Percentiles rank a stretch among this genome's conserved stretches.
These are phyloP conservation scores for Stylophora pistillata DNA, from an alignment of 64 coral and sea anemone species.

Conservation along the genomic window DNA sequence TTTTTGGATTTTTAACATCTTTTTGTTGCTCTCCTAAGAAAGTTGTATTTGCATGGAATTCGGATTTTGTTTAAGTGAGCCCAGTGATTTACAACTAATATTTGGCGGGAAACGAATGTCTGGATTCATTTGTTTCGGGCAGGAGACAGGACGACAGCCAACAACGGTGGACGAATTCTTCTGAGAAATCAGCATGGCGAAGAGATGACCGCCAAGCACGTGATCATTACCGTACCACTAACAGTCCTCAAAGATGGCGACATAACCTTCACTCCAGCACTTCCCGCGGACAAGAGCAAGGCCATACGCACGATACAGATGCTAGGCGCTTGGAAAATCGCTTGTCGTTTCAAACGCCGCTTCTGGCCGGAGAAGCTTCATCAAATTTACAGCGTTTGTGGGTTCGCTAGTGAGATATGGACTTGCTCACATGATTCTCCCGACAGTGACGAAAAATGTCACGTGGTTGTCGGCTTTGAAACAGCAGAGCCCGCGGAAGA, in stretches of 20 bases:
- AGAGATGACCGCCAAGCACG: constrained; percentile 43
- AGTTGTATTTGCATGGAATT: no score
- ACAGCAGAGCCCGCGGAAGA: constrained; percentile 68
- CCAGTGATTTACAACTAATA: no score
- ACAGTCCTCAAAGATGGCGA: constrained; percentile 58
- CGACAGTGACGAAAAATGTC: constrained; percentile 60
- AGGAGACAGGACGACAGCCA: not conserved
- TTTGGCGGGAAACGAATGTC: no score
- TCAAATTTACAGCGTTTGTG: constrained; percentile 18
- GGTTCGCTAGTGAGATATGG: constrained; percentile 81
- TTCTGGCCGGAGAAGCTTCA: constrained; percentile 28
- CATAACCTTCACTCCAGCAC: not conserved
- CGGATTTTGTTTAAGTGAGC: not conserved
- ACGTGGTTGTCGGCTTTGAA: constrained; percentile 82
- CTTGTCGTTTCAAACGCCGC: not conserved
- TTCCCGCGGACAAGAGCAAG: not conserved
- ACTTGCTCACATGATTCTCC: constrained; percentile 68
- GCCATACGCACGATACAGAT: constrained; percentile 5
- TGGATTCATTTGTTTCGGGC: not conserved
- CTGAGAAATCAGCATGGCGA: constrained; percentile 70
- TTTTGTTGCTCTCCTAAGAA: no score
- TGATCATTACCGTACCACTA: constrained; percentile 38
- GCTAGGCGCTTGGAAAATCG: not conserved
- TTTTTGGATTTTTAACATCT: no score
- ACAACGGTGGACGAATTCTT: not conserved